Conservation (phyloP, 2,888 invertebrate species). For the Drosophila sordidapex region DNA sequence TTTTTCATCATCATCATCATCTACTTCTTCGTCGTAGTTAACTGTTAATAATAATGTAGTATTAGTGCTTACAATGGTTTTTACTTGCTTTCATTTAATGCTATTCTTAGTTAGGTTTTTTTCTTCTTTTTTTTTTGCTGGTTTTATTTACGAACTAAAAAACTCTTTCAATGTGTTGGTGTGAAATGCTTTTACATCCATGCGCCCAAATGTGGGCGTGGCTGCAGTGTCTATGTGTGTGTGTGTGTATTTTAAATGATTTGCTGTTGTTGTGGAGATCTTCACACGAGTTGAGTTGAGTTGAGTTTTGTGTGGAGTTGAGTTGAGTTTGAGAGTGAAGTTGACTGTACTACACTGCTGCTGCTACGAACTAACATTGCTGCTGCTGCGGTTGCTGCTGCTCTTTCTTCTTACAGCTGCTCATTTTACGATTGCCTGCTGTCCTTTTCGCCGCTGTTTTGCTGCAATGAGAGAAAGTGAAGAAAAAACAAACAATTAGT, state of each 20-base stretch:
- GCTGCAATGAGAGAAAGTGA: slow-evolving; percentile 68
- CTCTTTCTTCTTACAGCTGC: slow-evolving; percentile 36
- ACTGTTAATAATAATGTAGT: slow-evolving; percentile 59
- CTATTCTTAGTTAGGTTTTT: slow-evolving; percentile 56
- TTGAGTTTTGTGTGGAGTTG: slow-evolving; percentile 34
- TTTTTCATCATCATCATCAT: slow-evolving; percentile 27
- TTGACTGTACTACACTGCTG: slow-evolving; percentile 74
- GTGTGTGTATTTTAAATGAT: slow-evolving; percentile 3
- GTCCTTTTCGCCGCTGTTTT: slow-evolving; percentile 66
- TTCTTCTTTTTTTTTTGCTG: neutral
- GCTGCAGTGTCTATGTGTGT: slow-evolving; percentile 31
- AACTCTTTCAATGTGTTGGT: slow-evolving; percentile 61
- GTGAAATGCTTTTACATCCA: slow-evolving; percentile 48
- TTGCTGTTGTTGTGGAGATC: slow-evolving; percentile 59
- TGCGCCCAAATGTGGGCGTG: slow-evolving; percentile 23
- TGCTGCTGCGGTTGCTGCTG: slow-evolving; percentile 21
- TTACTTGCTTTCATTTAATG: slow-evolving; percentile 38
- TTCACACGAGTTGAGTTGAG: slow-evolving; percentile 63
- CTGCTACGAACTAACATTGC: slow-evolving; percentile 33
- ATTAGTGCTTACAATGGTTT: slow-evolving; percentile 58
- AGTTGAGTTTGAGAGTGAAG: slow-evolving; percentile 67
- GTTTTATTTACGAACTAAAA: slow-evolving; percentile 49
- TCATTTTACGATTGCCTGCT: slow-evolving; percentile 71
- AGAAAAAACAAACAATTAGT: slow-evolving; percentile 58
- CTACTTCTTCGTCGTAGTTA: slow-evolving; percentile 35